Conservation (phyloP, 2,113 vertebrate genomes). For the Eulemur macaco region DNA sequence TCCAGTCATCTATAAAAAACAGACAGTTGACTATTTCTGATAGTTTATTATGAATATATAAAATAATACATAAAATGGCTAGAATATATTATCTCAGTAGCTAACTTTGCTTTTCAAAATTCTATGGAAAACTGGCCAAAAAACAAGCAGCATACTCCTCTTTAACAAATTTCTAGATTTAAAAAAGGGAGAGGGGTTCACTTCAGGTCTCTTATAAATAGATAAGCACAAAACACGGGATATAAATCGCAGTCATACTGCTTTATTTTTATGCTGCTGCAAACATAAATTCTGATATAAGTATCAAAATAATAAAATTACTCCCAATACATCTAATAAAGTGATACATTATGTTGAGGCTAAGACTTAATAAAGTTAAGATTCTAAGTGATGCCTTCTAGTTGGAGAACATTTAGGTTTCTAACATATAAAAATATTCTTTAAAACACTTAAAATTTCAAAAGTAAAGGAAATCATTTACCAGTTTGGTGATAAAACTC, state of each 20-base stretch:
- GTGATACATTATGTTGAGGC: background rate
- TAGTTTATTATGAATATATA: background rate
- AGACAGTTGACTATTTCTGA: background rate
- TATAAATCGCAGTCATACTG: background rate
- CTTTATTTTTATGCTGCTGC: background rate
- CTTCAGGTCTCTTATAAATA: background rate
- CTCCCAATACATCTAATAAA: background rate
- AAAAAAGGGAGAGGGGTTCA: background rate
- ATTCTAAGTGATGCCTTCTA: background rate
- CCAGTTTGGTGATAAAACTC: background rate
- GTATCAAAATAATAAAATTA: conserved; percentile 43
- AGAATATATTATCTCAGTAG: background rate
- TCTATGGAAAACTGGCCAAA: background rate
- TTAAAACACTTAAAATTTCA: conserved; percentile 22
- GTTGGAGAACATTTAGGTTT: background rate
- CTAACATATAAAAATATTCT: background rate
- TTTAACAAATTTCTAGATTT: background rate
- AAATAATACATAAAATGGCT: background rate
- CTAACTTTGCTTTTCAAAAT: conserved; percentile 23
- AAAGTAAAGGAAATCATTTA: conserved; percentile 18
- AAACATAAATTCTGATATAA: conserved; percentile 21
- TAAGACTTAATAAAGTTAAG: conserved; percentile 5
- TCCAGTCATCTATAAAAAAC: background rate
- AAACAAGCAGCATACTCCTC: background rate
- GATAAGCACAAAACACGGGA: background rate